phyloP scores from a whole-genome alignment of 2,888 invertebrate species.

The Melieria picta region DNA sequence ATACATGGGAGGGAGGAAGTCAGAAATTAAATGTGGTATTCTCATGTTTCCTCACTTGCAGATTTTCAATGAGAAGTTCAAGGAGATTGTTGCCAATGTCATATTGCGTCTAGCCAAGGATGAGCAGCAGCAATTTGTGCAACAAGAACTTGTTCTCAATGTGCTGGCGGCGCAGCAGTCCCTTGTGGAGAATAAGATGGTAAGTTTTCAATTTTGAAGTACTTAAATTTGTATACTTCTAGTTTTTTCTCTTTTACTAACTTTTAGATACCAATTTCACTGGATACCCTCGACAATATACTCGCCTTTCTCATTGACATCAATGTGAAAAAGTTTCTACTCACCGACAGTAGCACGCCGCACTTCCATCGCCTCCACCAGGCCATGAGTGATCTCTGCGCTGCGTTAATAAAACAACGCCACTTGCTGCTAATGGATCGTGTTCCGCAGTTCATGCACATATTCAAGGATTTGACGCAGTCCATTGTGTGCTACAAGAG shows the following conservation, averaged over 20 bases:
- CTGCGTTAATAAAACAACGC: slow-evolving; percentile 54
- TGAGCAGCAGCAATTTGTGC: slow-evolving; percentile 40
- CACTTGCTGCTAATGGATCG: slow-evolving; percentile 57
- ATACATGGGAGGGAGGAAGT: slow-evolving; percentile 20
- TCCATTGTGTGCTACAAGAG: slow-evolving; percentile 62
- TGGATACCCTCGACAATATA: slow-evolving; percentile 59
- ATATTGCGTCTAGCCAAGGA: slow-evolving; percentile 48
- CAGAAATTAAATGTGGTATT: not conserved
- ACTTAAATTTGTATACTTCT: not conserved
- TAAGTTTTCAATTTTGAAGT: slow-evolving; percentile 34
- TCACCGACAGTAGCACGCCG: slow-evolving; percentile 42
- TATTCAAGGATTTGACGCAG: slow-evolving; percentile 61
- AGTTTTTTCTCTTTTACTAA: not conserved
- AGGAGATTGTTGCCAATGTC: slow-evolving; percentile 54
- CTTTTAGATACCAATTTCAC: slow-evolving; percentile 54
- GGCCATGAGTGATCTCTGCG: slow-evolving; percentile 53
- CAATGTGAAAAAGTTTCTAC: slow-evolving; percentile 55
- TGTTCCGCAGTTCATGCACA: slow-evolving; percentile 57
- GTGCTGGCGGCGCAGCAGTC: slow-evolving; percentile 56
- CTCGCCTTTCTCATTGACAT: slow-evolving; percentile 58
- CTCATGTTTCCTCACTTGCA: slow-evolving; percentile 36
- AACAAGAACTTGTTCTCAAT: slow-evolving; percentile 46
- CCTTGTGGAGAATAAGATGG: slow-evolving; percentile 55
- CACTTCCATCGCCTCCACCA: slow-evolving; percentile 52
- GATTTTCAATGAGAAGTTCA: slow-evolving; percentile 64